These are phyloP conservation scores for Lordiphosa clarofinis DNA, from an alignment of 1,140 invertebrate genomes.

Conservation along the genomic window DNA sequence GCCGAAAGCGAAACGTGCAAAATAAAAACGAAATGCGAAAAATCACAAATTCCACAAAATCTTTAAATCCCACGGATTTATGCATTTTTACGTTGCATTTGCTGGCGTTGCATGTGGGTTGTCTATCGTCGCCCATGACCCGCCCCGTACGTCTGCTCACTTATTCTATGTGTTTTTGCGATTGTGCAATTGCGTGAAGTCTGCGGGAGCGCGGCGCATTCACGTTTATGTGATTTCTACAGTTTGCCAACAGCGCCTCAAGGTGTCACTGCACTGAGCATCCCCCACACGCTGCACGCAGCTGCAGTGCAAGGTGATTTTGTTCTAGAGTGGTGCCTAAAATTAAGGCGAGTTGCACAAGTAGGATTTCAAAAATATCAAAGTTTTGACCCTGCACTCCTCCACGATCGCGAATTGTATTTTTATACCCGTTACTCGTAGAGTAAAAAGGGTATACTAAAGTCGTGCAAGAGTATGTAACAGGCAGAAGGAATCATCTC, in stretches of 20 bases:
- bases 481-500: too few species aligned
- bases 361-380: too few species aligned
- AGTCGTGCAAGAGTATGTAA: too few species aligned
- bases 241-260: slow-evolving; percentile 68
- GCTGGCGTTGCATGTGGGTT: slow-evolving; percentile 39
- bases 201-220: slow-evolving; percentile 16
- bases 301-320: background rate
- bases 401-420: too few species aligned
- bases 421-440: too few species aligned
- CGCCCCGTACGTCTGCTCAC: slow-evolving; percentile 1
- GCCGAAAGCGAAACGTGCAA: slow-evolving; percentile 45
- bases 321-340: slow-evolving; percentile 7
- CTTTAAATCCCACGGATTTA: slow-evolving; percentile 75
- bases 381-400: too few species aligned
- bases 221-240: slow-evolving; percentile 67
- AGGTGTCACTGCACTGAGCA: slow-evolving; percentile 56
- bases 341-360: too few species aligned
- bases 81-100: slow-evolving; percentile 76
- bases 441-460: too few species aligned
- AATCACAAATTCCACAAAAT: slow-evolving; percentile 74
- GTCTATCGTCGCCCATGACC: slow-evolving; percentile 20
- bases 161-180: slow-evolving; percentile 42
- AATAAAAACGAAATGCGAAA: slow-evolving; percentile 70
- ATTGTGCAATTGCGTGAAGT: slow-evolving; percentile 41
- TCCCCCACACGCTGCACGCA: slow-evolving; percentile 13